Evolutionary conservation across 2,797 vertebrate genomes (phyloP).

Genomic region (Fistularia tabacaria): DNA sequence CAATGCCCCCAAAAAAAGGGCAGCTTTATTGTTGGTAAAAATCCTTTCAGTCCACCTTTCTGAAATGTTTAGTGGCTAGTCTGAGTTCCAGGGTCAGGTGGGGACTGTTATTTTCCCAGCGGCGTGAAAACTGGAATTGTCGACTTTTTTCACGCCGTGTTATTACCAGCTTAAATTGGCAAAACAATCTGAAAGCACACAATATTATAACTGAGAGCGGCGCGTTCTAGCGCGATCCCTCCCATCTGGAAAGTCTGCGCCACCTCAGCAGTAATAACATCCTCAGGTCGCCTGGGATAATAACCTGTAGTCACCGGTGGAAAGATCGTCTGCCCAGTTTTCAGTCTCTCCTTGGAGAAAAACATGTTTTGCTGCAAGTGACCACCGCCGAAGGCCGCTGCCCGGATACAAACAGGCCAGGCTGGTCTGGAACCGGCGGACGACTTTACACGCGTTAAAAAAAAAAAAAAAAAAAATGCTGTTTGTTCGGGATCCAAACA

Average conservation of each 20-base stretch:
- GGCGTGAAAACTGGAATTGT: no score
- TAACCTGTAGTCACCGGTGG: conserved; percentile 34
- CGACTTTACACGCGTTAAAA: not conserved
- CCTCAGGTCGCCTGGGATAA: conserved; percentile 27
- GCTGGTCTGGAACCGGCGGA: not conserved
- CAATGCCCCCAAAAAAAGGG: not conserved
- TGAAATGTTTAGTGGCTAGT: no score
- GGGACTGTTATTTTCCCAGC: no score
- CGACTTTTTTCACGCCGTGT: no score
- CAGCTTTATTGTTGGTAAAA: not conserved
- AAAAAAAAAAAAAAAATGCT: not conserved
- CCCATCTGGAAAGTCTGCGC: conserved; percentile 9
- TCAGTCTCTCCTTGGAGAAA: conserved; percentile 21
- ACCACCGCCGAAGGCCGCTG: conserved; percentile 22
- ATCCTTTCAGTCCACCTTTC: no score
- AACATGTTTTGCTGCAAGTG: conserved; percentile 58
- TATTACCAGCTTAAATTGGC: no score
- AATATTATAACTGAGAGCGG: not conserved
- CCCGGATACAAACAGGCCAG: conserved; percentile 56
- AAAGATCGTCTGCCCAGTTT: conserved; percentile 31
- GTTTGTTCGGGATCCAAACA: not conserved
- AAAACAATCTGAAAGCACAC: not conserved
- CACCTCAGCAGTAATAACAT: conserved; percentile 46
- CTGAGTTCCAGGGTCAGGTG: no score
- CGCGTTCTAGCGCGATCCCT: conserved; percentile 1